Percentiles rank a stretch among this genome's conserved stretches.
phyloP scores from a whole-genome alignment of 92 coral and sea anemone genomes.

The Umimayanthus kanabou region DNA sequence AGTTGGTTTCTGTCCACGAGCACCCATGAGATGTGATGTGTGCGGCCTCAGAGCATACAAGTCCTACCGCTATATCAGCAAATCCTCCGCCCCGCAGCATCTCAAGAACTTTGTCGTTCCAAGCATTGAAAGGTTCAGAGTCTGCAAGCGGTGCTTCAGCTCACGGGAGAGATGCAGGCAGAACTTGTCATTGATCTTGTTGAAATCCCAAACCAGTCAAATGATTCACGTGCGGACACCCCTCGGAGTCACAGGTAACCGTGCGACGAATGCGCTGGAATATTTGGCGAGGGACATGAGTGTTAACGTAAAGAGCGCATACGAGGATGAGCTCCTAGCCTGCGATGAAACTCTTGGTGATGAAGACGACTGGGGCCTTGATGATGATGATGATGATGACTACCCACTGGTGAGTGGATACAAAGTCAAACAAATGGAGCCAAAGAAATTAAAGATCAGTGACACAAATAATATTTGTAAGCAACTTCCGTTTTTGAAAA shows the following conservation, averaged over 20 bases:
- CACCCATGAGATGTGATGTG: constrained; percentile 89
- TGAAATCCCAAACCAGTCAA: constrained; percentile 82
- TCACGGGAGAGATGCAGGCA: constrained; percentile 90
- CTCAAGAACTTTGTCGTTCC: constrained; percentile 82
- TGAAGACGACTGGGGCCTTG: constrained; percentile 74
- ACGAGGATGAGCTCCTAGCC: constrained; percentile 67
- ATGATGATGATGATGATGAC: constrained; percentile 70
- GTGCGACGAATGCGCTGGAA: constrained; percentile 82
- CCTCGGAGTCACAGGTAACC: constrained; percentile 83
- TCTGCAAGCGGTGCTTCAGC: constrained; percentile 91
- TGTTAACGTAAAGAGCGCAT: constrained; percentile 63
- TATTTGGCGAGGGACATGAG: constrained; percentile 78
- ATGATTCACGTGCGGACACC: constrained; percentile 88
- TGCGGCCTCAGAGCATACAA: constrained; percentile 91
- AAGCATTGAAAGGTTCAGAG: constrained; percentile 79
- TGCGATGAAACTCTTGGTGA: constrained; percentile 86
- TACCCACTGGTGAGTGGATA: constrained; percentile 46
- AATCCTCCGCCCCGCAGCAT: constrained; percentile 81
- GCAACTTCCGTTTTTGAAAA: constrained; percentile 43
- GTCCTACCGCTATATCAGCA: constrained; percentile 90
- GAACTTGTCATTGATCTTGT: constrained; percentile 83
- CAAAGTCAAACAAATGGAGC: constrained; percentile 44
- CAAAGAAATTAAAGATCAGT: constrained; percentile 12
- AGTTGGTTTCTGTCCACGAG: constrained; percentile 16
- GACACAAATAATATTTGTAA: neutral